phyloP scores from a whole-genome alignment of 2,797 vertebrate genomes.

The Novumbra hubbsi region DNA sequence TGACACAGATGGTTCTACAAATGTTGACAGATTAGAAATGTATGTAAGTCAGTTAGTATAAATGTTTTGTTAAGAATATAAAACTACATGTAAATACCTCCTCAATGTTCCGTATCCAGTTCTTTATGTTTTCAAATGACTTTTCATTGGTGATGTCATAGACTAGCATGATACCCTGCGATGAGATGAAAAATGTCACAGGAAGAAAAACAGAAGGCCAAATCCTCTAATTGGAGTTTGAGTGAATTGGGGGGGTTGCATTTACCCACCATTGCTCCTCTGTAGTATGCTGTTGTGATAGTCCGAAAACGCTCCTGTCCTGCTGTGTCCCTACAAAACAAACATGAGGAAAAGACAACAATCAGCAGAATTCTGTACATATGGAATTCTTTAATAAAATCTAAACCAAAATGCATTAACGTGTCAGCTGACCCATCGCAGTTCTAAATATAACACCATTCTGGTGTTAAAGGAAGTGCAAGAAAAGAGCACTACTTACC shows the following conservation, averaged over 20 bases:
- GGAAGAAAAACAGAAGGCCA: background rate
- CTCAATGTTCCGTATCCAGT: slow-evolving; percentile 98
- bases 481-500: slow-evolving; percentile 73
- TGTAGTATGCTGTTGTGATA: slow-evolving; percentile 97
- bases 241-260: background rate
- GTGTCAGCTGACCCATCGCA: background rate
- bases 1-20: background rate
- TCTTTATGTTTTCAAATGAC: slow-evolving; percentile 98
- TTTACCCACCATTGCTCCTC: slow-evolving; percentile 92
- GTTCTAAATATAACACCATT: background rate
- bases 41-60: background rate
- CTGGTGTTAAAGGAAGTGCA: background rate
- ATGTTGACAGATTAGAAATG: background rate
- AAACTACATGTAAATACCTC: slow-evolving; percentile 74
- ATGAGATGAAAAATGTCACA: background rate
- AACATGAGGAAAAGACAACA: background rate
- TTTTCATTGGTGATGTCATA: slow-evolving; percentile 99
- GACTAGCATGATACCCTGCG: slow-evolving; percentile 96
- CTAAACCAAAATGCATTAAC: background rate
- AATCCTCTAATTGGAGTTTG: background rate
- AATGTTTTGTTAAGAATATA: background rate
- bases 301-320: slow-evolving; percentile 97
- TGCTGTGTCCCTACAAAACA: slow-evolving; percentile 88
- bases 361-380: background rate
- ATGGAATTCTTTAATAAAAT: background rate